These are phyloP conservation scores for Cordylochernes scorpioides DNA, from an alignment of 2,888 invertebrate genomes.

Conservation along the genomic window DNA sequence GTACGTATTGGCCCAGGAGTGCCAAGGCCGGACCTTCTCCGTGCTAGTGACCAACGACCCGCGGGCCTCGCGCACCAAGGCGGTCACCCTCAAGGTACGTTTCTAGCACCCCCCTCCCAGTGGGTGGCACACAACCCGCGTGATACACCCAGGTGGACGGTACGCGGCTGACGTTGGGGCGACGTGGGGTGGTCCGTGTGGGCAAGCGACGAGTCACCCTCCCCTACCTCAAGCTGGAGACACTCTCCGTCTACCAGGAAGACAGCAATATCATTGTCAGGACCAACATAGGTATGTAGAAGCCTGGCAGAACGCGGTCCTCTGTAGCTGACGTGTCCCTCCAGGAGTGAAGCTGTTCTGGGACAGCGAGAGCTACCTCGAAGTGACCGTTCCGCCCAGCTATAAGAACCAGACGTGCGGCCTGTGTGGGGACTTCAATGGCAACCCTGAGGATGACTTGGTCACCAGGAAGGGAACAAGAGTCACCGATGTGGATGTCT, in stretches of 20 bases:
- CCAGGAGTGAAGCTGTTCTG: slow-evolving; percentile 54
- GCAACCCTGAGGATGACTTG: slow-evolving; percentile 54
- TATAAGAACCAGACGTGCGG: slow-evolving; percentile 55
- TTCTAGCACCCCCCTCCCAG: neutral
- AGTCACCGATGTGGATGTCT: slow-evolving; percentile 36
- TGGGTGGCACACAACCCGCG: neutral
- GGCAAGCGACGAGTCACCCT: slow-evolving; percentile 44
- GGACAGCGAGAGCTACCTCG: slow-evolving; percentile 78
- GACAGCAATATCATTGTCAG: slow-evolving; percentile 23
- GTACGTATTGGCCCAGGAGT: slow-evolving; percentile 63
- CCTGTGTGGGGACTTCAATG: slow-evolving; percentile 81
- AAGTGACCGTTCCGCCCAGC: slow-evolving; percentile 43
- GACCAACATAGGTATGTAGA: slow-evolving; percentile 18
- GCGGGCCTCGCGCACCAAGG: slow-evolving; percentile 48
- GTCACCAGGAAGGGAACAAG: slow-evolving; percentile 23
- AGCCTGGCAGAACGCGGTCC: neutral
- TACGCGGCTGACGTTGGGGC: slow-evolving; percentile 53
- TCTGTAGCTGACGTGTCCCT: neutral
- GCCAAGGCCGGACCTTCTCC: slow-evolving; percentile 39
- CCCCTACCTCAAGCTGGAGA: slow-evolving; percentile 32
- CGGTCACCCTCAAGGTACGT: slow-evolving; percentile 42
- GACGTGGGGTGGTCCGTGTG: slow-evolving; percentile 43
- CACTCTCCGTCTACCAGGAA: slow-evolving; percentile 28
- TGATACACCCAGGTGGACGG: slow-evolving; percentile 27
- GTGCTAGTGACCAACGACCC: slow-evolving; percentile 49